A percentile compares a stretch with the other conserved stretches of the same genome.
phyloP scores from a whole-genome alignment of 2,888 invertebrate species.

The Patella caerulea region DNA sequence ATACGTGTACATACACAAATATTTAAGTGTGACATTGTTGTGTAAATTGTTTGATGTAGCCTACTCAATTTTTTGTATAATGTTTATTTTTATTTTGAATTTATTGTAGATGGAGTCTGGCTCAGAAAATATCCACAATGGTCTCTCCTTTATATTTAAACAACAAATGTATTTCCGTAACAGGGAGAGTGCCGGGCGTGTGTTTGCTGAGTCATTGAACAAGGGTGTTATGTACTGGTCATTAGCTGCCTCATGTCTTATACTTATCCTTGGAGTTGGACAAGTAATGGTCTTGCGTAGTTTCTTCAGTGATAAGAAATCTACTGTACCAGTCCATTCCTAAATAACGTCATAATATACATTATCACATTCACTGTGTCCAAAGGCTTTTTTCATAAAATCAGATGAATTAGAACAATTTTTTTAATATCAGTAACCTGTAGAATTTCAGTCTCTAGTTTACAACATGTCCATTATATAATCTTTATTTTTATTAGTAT shows the following conservation, averaged over 20 bases:
- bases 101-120: conserved; percentile 88
- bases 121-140: conserved; percentile 89
- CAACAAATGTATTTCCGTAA: conserved; percentile 97
- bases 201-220: conserved; percentile 95
- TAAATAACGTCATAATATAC: not conserved
- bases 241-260: conserved; percentile 85
- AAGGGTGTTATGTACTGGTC: conserved; percentile 90
- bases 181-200: conserved; percentile 92
- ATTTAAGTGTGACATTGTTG: too few species aligned
- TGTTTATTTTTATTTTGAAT: conserved; percentile 7
- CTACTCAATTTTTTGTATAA: not conserved
- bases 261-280: conserved; percentile 86
- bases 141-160: conserved; percentile 88
- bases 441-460: too few species aligned
- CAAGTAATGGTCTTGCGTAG: conserved; percentile 92
- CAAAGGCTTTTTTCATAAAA: too few species aligned
- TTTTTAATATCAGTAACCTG: too few species aligned
- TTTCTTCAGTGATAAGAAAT: conserved; percentile 84
- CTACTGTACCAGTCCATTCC: conserved; percentile 13
- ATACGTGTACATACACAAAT: too few species aligned
- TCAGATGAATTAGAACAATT: too few species aligned
- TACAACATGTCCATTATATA: too few species aligned
- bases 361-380: too few species aligned
- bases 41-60: too few species aligned
- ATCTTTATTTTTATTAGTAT: too few species aligned